Base-by-base conservation (phyloP, 2,113 vertebrate species). In the Merops nubicus region DNA sequence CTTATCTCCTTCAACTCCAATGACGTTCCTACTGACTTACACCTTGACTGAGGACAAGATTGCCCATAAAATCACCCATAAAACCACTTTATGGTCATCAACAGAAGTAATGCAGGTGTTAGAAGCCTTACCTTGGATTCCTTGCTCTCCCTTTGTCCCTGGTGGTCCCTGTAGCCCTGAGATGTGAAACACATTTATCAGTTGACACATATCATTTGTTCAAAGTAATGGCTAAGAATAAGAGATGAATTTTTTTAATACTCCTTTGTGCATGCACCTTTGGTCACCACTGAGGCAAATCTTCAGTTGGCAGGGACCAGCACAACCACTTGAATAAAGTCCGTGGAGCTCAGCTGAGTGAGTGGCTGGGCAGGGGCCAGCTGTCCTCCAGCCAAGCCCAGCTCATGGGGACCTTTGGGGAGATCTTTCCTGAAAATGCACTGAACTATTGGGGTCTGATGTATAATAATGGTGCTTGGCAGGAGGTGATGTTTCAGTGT, bases 131-230 rank as follows among this genome's bases (percentile, higher is more conserved):
- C 98, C 98, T 57, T 86, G 68, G 10, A 95, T 67, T 94, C 98
- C 98, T 84, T 31, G 95, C 34, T 92, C 83, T 77, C 98, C 98
- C 67, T 97, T 97, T n/a, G 48, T 93, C 50, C 98, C 98, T 0
- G 36, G 96, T 84, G 60, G 88, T 92, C 98, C 98, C 8, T 1
- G 95, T 45, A 74, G 45, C 23, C 98, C 98, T 98, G 91, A 91
- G 96, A 97, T 82, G 45, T 87, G 95, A 93, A 81, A 92, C 22
- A 85, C 18, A 59, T 70, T 19, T 64, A 91, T 95, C 64, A 96
- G 89, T 83, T 91, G 90, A 88, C 59, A 90, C 62, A 88, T 53
- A 43, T 76, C 26, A 94, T 91, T 88, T 91, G 76, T 53, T 76
- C 4, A 1, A 70, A 60, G 40, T 88, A 91, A 83, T 68, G 43